These are phyloP conservation scores for Camponotus fellah DNA, from an alignment of 2,888 invertebrate species.

Conservation along the genomic window DNA sequence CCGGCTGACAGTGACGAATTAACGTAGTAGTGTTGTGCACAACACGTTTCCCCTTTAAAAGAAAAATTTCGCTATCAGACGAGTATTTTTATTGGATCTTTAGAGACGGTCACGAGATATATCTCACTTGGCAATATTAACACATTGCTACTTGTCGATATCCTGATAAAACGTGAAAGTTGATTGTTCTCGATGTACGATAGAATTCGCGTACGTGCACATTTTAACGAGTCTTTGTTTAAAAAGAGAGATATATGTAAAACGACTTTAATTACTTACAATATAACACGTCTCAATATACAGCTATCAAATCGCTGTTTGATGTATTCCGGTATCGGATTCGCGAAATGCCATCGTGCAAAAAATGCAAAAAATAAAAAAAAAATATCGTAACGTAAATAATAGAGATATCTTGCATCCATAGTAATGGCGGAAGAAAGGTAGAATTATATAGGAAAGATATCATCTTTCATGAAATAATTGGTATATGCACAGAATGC, in stretches of 20 bases:
- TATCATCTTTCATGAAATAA: constrained; percentile 4
- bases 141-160: constrained; percentile 21
- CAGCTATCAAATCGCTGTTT: constrained; percentile 7
- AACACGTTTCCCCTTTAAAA: constrained; percentile 9
- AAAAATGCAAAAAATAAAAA: background rate
- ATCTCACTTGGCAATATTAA: constrained; percentile 25
- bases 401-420: background rate
- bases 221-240: constrained; percentile 32
- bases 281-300: background rate
- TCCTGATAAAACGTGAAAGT: background rate
- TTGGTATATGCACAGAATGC: background rate
- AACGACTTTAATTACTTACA: constrained; percentile 31
- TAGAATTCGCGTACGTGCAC: background rate
- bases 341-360: background rate
- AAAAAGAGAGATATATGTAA: background rate
- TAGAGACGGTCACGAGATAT: constrained; percentile 15
- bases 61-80: constrained; percentile 28
- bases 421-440: background rate
- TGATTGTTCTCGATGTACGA: background rate
- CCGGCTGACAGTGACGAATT: constrained; percentile 49
- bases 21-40: constrained; percentile 25
- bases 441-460: background rate
- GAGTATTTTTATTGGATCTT: constrained; percentile 29
- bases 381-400: constrained; percentile 26
- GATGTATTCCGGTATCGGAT: background rate